phyloP scores from a whole-genome alignment of 2,888 invertebrate genomes.

The Spodoptera littoralis region DNA sequence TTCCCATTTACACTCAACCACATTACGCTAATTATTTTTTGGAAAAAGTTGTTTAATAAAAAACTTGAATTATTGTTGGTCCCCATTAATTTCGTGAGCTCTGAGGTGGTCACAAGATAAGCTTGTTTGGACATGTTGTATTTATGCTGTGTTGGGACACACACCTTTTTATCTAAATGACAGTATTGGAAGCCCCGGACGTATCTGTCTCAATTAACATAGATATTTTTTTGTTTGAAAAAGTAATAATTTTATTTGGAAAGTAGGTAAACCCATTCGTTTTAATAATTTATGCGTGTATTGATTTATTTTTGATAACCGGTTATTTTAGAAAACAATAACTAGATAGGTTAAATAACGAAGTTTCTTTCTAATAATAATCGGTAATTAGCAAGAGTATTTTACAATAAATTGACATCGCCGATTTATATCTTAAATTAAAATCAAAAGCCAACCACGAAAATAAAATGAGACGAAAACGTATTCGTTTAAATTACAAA shows the following conservation, averaged over 20 bases:
- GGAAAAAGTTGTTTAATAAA: constrained; percentile 54
- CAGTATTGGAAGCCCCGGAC: constrained; percentile 81
- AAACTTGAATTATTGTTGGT: constrained; percentile 67
- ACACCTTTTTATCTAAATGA: constrained; percentile 84
- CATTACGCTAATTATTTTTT: constrained; percentile 57
- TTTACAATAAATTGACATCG: no score
- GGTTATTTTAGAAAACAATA: no score
- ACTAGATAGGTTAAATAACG: no score
- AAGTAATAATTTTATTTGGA: constrained; percentile 46
- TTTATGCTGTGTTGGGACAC: constrained; percentile 81
- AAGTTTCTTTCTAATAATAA: no score
- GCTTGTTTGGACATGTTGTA: constrained; percentile 81
- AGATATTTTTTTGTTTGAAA: constrained; percentile 59
- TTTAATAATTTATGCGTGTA: constrained; percentile 31
- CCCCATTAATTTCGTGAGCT: constrained; percentile 82
- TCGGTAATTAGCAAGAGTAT: no score
- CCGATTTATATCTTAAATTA: neutral
- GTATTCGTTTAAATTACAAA: constrained; percentile 70
- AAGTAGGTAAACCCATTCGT: constrained; percentile 54
- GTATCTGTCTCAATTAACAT: constrained; percentile 80
- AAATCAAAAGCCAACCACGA: constrained; percentile 23
- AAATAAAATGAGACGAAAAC: constrained; percentile 42
- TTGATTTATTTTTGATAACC: constrained; percentile 17
- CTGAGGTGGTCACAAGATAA: constrained; percentile 85
- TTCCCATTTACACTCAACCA: constrained; percentile 55